Conservation (phyloP, 2,797 vertebrate species). For the Notolabrus celidotus region DNA sequence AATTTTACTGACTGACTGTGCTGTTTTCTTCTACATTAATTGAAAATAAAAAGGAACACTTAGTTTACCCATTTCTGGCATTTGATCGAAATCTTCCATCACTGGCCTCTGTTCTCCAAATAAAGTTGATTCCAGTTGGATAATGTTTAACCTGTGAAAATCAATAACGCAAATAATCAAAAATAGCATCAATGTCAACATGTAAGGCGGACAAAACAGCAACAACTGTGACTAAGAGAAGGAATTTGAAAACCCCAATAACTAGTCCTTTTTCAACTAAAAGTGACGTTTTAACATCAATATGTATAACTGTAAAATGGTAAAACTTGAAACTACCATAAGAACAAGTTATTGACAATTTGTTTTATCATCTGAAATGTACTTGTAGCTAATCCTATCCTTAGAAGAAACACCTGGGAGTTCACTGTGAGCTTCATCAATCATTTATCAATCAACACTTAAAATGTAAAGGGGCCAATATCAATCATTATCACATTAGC, state of each 20-base stretch:
- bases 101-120: not conserved
- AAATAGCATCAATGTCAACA: slow-evolving; percentile 49
- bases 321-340: not conserved
- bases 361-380: not conserved
- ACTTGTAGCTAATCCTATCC: not conserved
- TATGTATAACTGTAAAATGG: not conserved
- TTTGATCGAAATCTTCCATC: not conserved
- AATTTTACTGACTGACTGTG: not conserved
- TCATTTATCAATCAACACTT: too few relatives aligned
- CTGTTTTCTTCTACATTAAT: not conserved
- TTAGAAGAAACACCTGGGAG: not conserved
- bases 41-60: not conserved
- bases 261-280: not conserved
- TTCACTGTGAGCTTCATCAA: not conserved
- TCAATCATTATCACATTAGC: too few relatives aligned
- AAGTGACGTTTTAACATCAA: not conserved
- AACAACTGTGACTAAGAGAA: not conserved
- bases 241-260: not conserved
- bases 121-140: not conserved
- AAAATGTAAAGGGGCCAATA: too few relatives aligned
- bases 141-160: slow-evolving; percentile 56
- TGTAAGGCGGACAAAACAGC: not conserved
- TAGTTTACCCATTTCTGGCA: not conserved
- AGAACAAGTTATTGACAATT: not conserved
- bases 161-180: slow-evolving; percentile 56